These are phyloP conservation scores for Macrochelys suwanniensis DNA, from an alignment of 2,797 vertebrate genomes.

Conservation along the genomic window DNA sequence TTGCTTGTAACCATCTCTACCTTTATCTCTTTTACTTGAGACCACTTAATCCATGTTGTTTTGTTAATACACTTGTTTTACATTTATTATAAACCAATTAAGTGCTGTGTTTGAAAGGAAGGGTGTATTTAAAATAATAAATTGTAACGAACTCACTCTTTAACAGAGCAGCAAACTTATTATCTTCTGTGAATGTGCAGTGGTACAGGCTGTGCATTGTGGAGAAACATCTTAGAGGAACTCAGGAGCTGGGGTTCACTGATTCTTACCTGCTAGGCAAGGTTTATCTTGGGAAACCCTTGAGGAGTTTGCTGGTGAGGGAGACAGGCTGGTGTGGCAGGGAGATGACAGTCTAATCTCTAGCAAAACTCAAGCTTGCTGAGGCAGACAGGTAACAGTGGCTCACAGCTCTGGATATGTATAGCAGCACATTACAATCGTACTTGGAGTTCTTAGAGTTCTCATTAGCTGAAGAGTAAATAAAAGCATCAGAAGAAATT, in stretches of 20 bases:
- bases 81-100: background rate
- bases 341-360: background rate
- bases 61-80: background rate
- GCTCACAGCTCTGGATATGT: background rate
- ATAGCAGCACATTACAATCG: fast-evolving
- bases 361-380: background rate
- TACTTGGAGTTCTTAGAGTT: background rate
- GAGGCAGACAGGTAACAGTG: background rate
- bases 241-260: background rate
- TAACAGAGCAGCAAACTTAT: background rate
- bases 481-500: fast-evolving
- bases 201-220: background rate
- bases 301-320: background rate
- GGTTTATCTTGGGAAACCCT: background rate
- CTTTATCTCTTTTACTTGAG: background rate
- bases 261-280: background rate
- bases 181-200: background rate
- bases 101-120: background rate
- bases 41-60: background rate
- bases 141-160: background rate
- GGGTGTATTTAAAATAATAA: background rate
- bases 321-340: background rate
- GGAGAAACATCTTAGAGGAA: background rate
- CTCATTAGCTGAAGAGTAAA: background rate
- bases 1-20: background rate